Percentiles rank a stretch among this genome's conserved stretches.
Conservation (phyloP, 2,797 vertebrate species). For the Sebastes iracundus region DNA sequence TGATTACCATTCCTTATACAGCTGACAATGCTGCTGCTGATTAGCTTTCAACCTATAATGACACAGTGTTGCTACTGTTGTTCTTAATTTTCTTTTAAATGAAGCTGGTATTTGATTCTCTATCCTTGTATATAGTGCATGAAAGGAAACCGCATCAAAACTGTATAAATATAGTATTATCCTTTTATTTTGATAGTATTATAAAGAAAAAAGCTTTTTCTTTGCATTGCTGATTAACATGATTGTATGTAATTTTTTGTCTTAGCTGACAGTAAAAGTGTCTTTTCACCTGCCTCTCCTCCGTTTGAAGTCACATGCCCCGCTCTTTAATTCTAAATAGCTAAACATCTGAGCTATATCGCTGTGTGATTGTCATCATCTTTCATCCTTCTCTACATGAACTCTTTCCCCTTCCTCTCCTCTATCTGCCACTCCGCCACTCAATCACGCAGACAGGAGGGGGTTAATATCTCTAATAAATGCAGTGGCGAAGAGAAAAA, state of each 20-base stretch:
- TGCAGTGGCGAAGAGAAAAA: conserved; percentile 43
- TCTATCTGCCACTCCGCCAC: neutral
- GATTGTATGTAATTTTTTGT: neutral
- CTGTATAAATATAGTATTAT: neutral
- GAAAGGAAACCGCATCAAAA: neutral
- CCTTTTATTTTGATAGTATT: neutral
- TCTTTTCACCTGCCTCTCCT: neutral
- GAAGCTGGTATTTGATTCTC: neutral
- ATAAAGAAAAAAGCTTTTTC: neutral
- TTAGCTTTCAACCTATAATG: neutral
- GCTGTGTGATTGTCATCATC: conserved; percentile 17
- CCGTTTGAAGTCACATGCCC: neutral
- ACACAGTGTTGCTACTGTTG: neutral
- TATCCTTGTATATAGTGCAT: neutral
- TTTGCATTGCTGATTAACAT: neutral
- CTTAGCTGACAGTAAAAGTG: neutral
- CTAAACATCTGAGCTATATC: neutral
- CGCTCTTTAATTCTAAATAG: neutral
- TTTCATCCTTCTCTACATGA: conserved; percentile 11
- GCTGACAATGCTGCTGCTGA: neutral
- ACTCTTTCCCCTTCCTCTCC: conserved; percentile 12
- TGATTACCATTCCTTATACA: neutral
- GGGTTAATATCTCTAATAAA: conserved; percentile 55
- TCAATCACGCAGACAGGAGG: conserved; percentile 34
- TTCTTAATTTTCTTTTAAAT: neutral